phyloP scores from a whole-genome alignment of 2,797 vertebrate genomes.

The Petrocephalus schoutedeni region DNA sequence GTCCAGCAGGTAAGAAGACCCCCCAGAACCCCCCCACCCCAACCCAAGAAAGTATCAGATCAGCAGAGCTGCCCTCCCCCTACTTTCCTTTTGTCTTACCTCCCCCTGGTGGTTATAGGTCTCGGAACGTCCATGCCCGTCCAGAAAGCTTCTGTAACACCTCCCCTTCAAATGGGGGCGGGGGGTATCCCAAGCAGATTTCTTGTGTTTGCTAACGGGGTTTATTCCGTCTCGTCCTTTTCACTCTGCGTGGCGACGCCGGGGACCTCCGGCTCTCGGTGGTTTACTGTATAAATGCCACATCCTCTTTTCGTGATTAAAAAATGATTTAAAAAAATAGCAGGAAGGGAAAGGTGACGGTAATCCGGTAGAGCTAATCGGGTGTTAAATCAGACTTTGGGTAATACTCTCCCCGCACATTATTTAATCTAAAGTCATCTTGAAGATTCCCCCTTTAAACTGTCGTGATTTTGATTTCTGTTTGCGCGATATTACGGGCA shows the following conservation, averaged over 20 bases:
- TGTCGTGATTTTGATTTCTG: conserved; percentile 56
- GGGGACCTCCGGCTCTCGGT: background rate
- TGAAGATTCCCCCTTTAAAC: background rate
- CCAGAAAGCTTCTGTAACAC: background rate
- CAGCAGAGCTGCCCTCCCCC: background rate
- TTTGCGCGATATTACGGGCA: conserved; percentile 63
- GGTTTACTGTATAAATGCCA: background rate
- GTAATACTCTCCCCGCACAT: background rate
- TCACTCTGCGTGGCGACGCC: background rate
- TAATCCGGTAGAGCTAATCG: conserved; percentile 9
- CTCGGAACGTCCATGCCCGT: background rate
- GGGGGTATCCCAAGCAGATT: background rate
- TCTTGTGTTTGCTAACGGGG: background rate
- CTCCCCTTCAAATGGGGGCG: background rate
- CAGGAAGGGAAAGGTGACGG: background rate
- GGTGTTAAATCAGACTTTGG: conserved; percentile 6
- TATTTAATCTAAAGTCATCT: conserved; percentile 4
- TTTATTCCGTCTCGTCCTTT: background rate
- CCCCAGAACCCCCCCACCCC: background rate
- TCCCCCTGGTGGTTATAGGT: conserved; percentile 67
- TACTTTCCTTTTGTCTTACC: conserved; percentile 67
- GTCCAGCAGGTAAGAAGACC: background rate
- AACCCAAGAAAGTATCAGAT: background rate
- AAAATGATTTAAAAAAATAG: background rate
- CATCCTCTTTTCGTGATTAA: background rate